phyloP scores from a whole-genome alignment of 1,140 invertebrate species.

The Polypedilum pembai region DNA sequence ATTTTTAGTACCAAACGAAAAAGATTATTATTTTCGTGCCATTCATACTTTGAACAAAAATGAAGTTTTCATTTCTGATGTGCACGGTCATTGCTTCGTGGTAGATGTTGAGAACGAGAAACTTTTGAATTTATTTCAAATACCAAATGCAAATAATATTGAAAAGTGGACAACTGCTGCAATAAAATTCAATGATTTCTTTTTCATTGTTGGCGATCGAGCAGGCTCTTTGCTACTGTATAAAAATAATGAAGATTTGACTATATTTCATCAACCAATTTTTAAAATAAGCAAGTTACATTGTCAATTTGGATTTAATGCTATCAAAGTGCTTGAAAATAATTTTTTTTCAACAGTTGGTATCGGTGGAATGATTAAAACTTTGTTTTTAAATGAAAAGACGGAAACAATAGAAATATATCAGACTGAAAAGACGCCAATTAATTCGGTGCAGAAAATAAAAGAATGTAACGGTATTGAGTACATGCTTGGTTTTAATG shows the following conservation, averaged over 20 bases:
- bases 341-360: background rate
- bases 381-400: background rate
- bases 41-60: background rate
- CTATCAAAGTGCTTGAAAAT: background rate
- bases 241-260: background rate
- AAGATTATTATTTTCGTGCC: background rate
- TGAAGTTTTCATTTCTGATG: slow-evolving; percentile 9
- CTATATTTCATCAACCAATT: background rate
- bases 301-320: background rate
- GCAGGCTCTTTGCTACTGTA: background rate
- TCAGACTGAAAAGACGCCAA: background rate
- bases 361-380: background rate
- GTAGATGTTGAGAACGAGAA: background rate
- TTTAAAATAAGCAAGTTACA: background rate
- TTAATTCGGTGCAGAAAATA: background rate
- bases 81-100: background rate
- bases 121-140: slow-evolving; percentile 21
- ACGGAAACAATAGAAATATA: background rate
- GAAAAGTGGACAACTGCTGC: background rate
- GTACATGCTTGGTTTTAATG: background rate
- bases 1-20: background rate
- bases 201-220: background rate
- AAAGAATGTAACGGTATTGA: background rate
- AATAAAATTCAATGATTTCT: background rate
- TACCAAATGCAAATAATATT: background rate